phyloP scores from a whole-genome alignment of 2,888 invertebrate genomes.

The Eilema caniola region DNA sequence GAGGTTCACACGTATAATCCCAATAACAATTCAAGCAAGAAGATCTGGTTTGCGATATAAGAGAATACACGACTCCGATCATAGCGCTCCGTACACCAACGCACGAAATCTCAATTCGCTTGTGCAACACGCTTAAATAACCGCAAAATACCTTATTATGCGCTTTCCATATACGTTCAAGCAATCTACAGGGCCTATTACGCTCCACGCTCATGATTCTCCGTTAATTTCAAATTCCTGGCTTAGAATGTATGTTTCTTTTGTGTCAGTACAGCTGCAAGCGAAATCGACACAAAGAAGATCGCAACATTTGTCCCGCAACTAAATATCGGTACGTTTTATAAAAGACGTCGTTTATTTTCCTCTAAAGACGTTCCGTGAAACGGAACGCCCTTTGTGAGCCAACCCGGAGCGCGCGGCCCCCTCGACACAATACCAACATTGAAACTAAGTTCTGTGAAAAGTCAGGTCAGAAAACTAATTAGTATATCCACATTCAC shows the following conservation, averaged over 20 bases:
- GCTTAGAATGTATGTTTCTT: constrained; percentile 75
- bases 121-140: constrained; percentile 84
- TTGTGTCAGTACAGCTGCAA: constrained; percentile 80
- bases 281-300: constrained; percentile 77
- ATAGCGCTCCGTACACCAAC: constrained; percentile 71
- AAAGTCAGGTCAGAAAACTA: constrained; percentile 71
- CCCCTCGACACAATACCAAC: constrained; percentile 62
- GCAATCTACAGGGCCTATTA: constrained; percentile 81
- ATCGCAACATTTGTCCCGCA: constrained; percentile 81
- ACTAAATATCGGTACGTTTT: constrained; percentile 73
- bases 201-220: constrained; percentile 76
- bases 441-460: constrained; percentile 63
- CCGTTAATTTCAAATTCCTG: constrained; percentile 80
- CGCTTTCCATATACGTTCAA: constrained; percentile 85
- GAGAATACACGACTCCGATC: constrained; percentile 71
- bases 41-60: constrained; percentile 77
- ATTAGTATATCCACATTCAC: constrained; percentile 68
- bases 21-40: constrained; percentile 76
- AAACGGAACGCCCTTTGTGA: constrained; percentile 79
- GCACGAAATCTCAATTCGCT: constrained; percentile 85
- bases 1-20: constrained; percentile 78
- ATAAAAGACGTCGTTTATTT: constrained; percentile 76
- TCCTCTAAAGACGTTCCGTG: constrained; percentile 75
- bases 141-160: constrained; percentile 86
- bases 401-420: constrained; percentile 59